These are phyloP conservation scores for Hyposmocoma kahamanoa DNA, from an alignment of 1,140 invertebrate species.

Conservation along the genomic window DNA sequence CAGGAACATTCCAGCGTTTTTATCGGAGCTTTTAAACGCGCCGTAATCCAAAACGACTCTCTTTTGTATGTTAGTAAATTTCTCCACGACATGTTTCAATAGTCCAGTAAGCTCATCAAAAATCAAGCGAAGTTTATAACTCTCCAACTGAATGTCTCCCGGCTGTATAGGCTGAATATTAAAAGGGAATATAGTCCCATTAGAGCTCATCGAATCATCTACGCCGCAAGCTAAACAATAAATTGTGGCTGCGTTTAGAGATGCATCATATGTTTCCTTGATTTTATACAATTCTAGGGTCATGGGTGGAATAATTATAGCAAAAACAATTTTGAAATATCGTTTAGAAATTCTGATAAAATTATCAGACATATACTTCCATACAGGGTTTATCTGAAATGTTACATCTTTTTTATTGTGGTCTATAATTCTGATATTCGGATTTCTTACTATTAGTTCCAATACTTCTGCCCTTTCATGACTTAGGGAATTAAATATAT, in stretches of 20 bases:
- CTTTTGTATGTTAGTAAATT: slow-evolving; percentile 35
- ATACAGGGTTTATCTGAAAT: slow-evolving; percentile 84
- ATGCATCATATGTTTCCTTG: slow-evolving; percentile 54
- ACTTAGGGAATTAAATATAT: slow-evolving; percentile 84
- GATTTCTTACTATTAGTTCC: slow-evolving; percentile 77
- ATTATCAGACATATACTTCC: slow-evolving; percentile 72
- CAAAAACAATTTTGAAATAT: slow-evolving; percentile 81
- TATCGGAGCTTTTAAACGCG: slow-evolving; percentile 42
- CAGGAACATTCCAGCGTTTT: slow-evolving; percentile 49
- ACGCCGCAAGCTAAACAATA: slow-evolving; percentile 77
- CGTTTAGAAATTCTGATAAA: slow-evolving; percentile 73
- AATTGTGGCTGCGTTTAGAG: slow-evolving; percentile 71
- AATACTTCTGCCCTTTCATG: slow-evolving; percentile 81
- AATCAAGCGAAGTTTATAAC: slow-evolving; percentile 78
- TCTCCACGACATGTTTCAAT: slow-evolving; percentile 70
- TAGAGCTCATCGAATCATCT: slow-evolving; percentile 40
- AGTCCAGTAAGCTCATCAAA: slow-evolving; percentile 85
- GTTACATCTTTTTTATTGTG: slow-evolving; percentile 73
- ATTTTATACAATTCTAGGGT: slow-evolving; percentile 79
- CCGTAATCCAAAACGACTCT: slow-evolving; percentile 41
- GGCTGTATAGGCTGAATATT: slow-evolving; percentile 75
- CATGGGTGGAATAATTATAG: slow-evolving; percentile 80
- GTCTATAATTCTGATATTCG: slow-evolving; percentile 80
- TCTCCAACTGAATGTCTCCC: slow-evolving; percentile 86
- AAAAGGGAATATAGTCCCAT: slow-evolving; percentile 49